Conservation (phyloP, 2,113 vertebrate species). For the Pollimyrus isidori region DNA sequence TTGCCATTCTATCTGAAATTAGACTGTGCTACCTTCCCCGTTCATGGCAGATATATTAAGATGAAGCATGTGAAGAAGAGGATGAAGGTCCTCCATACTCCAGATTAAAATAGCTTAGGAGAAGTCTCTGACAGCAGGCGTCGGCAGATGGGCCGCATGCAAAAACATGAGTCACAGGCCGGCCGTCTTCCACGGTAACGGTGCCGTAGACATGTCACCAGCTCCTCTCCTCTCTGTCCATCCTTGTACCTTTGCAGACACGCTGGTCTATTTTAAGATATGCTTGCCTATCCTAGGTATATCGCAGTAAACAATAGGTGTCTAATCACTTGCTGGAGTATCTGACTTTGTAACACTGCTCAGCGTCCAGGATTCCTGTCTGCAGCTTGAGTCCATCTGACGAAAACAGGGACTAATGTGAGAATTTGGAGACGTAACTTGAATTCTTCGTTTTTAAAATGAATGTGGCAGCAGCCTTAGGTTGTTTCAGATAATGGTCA, state of each 20-base stretch:
- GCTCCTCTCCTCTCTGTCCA: not conserved
- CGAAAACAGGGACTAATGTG: not conserved
- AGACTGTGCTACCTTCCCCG: not conserved
- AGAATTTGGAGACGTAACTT: not conserved
- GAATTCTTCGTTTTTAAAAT: not conserved
- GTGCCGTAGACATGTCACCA: not conserved
- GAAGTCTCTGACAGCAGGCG: conserved; percentile 5
- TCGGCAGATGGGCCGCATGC: not conserved
- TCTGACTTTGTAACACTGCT: not conserved
- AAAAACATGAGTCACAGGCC: not conserved
- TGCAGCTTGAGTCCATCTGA: not conserved
- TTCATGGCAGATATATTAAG: conserved; percentile 7
- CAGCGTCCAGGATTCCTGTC: not conserved
- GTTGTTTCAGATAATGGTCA: not conserved
- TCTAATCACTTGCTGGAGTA: not conserved
- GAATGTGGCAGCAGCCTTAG: not conserved
- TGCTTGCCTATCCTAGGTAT: not conserved
- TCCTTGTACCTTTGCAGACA: not conserved
- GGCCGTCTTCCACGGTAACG: not conserved
- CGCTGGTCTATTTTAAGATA: not conserved
- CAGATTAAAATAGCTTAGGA: conserved; percentile 9
- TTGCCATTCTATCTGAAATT: not conserved
- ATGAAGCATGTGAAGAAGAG: not conserved
- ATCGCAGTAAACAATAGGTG: not conserved
- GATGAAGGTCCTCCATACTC: not conserved